A percentile compares a stretch with the other conserved stretches of the same genome.
phyloP scores from a whole-genome alignment of 2,113 vertebrate genomes.

The Corvus moneduloides region DNA sequence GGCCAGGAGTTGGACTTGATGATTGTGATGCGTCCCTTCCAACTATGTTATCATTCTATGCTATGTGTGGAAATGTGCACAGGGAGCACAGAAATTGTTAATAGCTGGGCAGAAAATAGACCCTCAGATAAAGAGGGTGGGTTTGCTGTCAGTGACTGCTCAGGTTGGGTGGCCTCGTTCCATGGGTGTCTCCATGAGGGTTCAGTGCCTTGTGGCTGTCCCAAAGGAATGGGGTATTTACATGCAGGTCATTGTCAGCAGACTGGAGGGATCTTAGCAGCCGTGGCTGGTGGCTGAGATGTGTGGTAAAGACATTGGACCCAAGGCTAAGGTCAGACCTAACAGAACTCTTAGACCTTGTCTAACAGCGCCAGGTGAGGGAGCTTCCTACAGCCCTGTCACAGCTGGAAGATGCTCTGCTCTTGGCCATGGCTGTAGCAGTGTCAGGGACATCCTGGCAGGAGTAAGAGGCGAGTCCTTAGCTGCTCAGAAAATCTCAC shows the following conservation, averaged over 20 bases:
- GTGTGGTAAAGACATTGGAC: no score
- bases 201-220: neutral
- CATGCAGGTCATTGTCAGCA: neutral
- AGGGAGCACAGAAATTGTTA: neutral
- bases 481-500: neutral
- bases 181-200: neutral
- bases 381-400: neutral
- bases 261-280: neutral
- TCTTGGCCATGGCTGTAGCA: neutral
- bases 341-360: neutral
- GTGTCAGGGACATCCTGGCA: neutral
- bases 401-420: neutral
- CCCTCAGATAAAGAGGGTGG: neutral
- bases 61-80: neutral
- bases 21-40: neutral
- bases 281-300: neutral
- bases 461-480: neutral
- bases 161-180: neutral
- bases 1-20: rapidly evolving
- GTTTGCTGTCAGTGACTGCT: neutral
- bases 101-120: rapidly evolving
- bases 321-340: neutral
- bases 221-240: rapidly evolving
- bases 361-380: neutral
- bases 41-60: rapidly evolving